Evolutionary conservation across 2,113 vertebrate species (phyloP).

Genomic region (Chaenogobius annularis): DNA sequence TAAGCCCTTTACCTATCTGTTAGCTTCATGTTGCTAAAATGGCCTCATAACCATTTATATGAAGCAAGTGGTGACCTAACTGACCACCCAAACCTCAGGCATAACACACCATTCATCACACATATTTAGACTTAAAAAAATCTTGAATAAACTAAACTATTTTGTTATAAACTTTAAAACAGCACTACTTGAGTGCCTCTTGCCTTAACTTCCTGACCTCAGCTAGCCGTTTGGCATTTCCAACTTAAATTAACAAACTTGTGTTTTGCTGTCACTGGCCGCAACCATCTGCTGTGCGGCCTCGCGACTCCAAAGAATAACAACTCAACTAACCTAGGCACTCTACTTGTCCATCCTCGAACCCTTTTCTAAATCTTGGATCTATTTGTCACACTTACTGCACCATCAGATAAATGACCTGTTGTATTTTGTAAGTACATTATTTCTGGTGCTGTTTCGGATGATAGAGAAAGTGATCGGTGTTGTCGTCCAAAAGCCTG

Average conservation of each 20-base stretch:
- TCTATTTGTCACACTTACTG: neutral
- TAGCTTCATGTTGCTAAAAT: neutral
- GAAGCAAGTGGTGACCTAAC: neutral
- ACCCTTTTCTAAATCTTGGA: neutral
- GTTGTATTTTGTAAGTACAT: conserved; percentile 9
- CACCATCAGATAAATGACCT: neutral
- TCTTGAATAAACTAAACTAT: neutral
- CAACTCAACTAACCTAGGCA: neutral
- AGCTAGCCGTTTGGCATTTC: neutral
- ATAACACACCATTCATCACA: too few relatives aligned
- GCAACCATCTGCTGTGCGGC: conserved; percentile 1
- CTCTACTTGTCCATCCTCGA: neutral
- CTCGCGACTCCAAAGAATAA: neutral
- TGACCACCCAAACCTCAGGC: too few relatives aligned
- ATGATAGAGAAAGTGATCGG: conserved; percentile 55
- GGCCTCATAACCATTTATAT: neutral
- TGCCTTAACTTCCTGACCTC: neutral
- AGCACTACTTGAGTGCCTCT: neutral
- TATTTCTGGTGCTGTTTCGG: conserved; percentile 34
- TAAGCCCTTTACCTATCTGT: neutral
- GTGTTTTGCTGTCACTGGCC: neutral
- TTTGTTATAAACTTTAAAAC: neutral
- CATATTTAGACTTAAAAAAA: too few relatives aligned
- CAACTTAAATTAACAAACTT: neutral
- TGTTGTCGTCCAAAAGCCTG: conserved; percentile 77